Evolutionary conservation across 1,140 invertebrate species (phyloP).

Genomic region (Temnothorax nylanderi): DNA sequence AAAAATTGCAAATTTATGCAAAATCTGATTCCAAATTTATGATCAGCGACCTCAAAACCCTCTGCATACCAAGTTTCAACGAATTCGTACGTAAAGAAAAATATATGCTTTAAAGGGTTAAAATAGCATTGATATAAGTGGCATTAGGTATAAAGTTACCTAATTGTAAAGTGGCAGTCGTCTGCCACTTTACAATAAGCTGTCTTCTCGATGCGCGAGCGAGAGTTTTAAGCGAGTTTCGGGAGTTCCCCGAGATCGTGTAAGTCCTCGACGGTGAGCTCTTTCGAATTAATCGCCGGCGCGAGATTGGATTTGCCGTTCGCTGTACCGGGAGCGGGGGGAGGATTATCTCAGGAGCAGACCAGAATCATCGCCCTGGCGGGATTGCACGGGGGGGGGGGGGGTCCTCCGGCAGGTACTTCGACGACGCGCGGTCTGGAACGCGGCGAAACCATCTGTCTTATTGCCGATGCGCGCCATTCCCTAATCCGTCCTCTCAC

Average conservation of each 20-base stretch:
- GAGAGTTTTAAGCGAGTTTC: neutral
- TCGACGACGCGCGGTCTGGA: neutral
- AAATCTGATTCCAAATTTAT: no score
- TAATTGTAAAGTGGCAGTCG: neutral
- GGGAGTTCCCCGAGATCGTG: neutral
- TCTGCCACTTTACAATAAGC: neutral
- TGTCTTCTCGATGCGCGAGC: neutral
- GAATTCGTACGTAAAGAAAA: no score
- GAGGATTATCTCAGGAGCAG: constrained; percentile 59
- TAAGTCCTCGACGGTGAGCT: neutral
- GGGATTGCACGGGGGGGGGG: constrained; percentile 18
- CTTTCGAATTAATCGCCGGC: constrained; percentile 53
- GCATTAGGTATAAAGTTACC: neutral
- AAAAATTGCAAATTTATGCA: no score
- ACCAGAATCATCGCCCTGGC: constrained; percentile 43
- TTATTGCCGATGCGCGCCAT: constrained; percentile 63
- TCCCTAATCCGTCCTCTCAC: neutral
- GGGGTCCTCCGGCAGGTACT: neutral
- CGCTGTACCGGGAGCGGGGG: neutral
- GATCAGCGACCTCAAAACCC: no score
- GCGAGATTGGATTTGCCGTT: constrained; percentile 54
- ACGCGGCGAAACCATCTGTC: constrained; percentile 57
- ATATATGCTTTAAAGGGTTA: no score
- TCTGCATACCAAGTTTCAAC: no score
- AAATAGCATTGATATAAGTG: neutral